A percentile compares a stretch with the other conserved stretches of the same genome.
These are phyloP conservation scores for Rhamnusium bicolor DNA, from an alignment of 2,888 invertebrate species.

Conservation along the genomic window DNA sequence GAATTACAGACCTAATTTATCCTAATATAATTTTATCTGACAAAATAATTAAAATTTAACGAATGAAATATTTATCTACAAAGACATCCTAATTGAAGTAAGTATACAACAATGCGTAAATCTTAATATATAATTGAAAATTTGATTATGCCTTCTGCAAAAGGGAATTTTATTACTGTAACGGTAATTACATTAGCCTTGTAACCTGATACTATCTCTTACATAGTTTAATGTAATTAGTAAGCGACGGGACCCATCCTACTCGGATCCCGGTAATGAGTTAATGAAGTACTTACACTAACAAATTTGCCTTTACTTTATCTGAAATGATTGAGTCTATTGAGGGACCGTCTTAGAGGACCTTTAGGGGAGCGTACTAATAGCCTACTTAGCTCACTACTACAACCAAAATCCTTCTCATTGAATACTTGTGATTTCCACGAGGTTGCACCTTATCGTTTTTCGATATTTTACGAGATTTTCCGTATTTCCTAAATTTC, in stretches of 20 bases:
- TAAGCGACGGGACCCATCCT: slow-evolving; percentile 46
- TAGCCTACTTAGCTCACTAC: slow-evolving; percentile 46
- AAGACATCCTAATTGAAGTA: background rate
- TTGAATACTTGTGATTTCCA: background rate
- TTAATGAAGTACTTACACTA: slow-evolving; percentile 59
- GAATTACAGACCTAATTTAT: background rate
- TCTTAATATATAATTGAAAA: slow-evolving; percentile 5
- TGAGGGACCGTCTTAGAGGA: slow-evolving; percentile 25
- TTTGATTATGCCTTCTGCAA: slow-evolving; percentile 23
- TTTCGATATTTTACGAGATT: too few species aligned
- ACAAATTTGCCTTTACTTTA: slow-evolving; percentile 56
- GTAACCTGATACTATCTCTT: slow-evolving; percentile 48
- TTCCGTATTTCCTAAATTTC: too few species aligned
- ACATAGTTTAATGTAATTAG: slow-evolving; percentile 50
- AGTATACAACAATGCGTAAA: background rate
- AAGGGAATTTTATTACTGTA: slow-evolving; percentile 29
- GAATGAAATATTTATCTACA: background rate
- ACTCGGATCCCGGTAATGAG: slow-evolving; percentile 49
- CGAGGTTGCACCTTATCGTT: background rate
- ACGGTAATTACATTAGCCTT: slow-evolving; percentile 48
- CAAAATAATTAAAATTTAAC: background rate
- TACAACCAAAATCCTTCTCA: background rate
- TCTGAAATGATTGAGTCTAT: slow-evolving; percentile 45
- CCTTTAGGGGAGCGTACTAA: slow-evolving; percentile 44
- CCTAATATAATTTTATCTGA: background rate